These are phyloP conservation scores for Leucoma salicis DNA, from an alignment of 2,888 invertebrate species.

Conservation along the genomic window DNA sequence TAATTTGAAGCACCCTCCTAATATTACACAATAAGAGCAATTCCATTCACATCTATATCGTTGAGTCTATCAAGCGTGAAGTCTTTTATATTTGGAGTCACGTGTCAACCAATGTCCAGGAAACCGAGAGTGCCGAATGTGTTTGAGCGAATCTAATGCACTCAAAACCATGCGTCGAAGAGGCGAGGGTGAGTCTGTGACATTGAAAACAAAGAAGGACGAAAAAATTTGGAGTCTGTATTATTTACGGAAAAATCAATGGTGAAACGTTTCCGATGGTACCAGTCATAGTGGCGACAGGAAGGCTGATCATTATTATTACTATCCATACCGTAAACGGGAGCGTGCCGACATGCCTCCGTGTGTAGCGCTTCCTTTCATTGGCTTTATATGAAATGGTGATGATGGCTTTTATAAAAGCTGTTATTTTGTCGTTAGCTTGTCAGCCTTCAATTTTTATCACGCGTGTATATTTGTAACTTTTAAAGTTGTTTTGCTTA, in stretches of 20 bases:
- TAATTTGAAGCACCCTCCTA: conserved; percentile 48
- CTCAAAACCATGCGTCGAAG: conserved; percentile 72
- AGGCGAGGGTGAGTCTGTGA: conserved; percentile 40
- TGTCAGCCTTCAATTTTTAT: conserved; percentile 48
- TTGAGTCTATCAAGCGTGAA: conserved; percentile 74
- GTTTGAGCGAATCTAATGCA: conserved; percentile 78
- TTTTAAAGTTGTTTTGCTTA: no score
- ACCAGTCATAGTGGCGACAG: conserved; percentile 56
- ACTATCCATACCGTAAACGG: conserved; percentile 59
- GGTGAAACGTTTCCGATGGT: conserved; percentile 71
- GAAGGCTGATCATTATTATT: conserved; percentile 76
- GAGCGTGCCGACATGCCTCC: conserved; percentile 60
- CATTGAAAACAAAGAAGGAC: conserved; percentile 45
- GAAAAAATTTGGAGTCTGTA: conserved; percentile 56
- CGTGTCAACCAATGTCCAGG: conserved; percentile 74
- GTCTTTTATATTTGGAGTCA: conserved; percentile 76
- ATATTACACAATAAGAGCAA: conserved; percentile 74
- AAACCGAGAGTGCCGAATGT: conserved; percentile 66
- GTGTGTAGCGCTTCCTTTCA: conserved; percentile 56
- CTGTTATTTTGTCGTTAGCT: conserved; percentile 65
- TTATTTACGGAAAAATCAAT: conserved; percentile 81
- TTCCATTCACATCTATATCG: conserved; percentile 75
- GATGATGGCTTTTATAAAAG: conserved; percentile 69
- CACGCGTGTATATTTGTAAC: conserved; percentile 18
- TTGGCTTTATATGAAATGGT: no score